Conservation (phyloP, 2,797 vertebrate species). For the Pogoniulus pusillus region DNA sequence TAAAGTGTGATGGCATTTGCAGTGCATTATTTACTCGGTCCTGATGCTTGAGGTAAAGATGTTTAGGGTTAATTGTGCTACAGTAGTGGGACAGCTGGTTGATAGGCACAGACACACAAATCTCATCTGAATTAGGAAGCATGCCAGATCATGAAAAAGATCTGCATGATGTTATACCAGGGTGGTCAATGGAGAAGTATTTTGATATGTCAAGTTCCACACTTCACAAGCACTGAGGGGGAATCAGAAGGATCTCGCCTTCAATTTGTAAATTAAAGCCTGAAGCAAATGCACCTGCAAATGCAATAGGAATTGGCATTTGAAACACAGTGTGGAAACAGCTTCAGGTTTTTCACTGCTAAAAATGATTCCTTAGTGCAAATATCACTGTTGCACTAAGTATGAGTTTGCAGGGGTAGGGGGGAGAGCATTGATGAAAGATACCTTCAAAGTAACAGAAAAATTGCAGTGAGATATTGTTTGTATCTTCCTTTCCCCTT, state of each 20-base stretch:
- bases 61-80: not conserved
- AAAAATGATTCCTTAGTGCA: not conserved
- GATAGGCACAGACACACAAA: not conserved
- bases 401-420: not conserved
- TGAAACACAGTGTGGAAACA: not conserved
- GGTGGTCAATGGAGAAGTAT: not conserved
- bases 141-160: not conserved
- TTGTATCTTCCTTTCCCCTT: not conserved
- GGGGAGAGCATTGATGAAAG: not conserved
- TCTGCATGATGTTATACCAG: not conserved
- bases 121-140: not conserved
- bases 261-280: not conserved
- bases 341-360: not conserved
- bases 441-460: not conserved
- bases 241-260: not conserved
- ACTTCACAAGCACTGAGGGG: accelerated
- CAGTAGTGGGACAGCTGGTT: not conserved
- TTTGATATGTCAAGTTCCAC: not conserved
- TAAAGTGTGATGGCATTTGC: not conserved
- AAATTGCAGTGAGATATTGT: not conserved
- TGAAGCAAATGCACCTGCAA: not conserved
- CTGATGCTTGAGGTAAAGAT: not conserved
- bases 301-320: not conserved
- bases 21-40: not conserved
- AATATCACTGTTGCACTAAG: not conserved